A percentile compares a stretch with the other conserved stretches of the same genome.
Conservation (phyloP, 2,888 invertebrate genomes). For the Crematogaster levior region DNA sequence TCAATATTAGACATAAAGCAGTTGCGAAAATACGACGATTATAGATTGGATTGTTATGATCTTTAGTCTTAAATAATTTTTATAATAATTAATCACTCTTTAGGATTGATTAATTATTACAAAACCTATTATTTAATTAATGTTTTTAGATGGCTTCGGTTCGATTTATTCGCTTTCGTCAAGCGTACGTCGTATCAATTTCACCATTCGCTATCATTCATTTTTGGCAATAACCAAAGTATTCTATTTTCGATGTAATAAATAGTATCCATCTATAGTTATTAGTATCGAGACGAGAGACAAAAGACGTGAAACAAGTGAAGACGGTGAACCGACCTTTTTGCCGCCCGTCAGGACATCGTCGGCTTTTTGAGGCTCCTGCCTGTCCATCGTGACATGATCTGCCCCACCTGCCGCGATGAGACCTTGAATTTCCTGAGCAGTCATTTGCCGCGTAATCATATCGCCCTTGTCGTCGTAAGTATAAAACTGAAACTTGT, state of each 20-base stretch:
- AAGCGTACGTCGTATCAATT: not conserved
- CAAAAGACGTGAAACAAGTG: not conserved
- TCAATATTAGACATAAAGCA: not conserved
- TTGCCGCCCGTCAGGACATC: constrained; percentile 76
- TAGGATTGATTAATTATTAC: not conserved
- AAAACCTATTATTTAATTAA: not conserved
- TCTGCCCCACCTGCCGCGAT: constrained; percentile 93
- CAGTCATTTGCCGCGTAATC: constrained; percentile 93
- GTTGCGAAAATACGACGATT: not conserved
- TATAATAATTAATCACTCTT: not conserved
- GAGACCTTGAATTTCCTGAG: constrained; percentile 94
- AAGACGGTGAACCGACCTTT: constrained; percentile 74
- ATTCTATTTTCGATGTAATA: not conserved
- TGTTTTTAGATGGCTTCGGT: not conserved
- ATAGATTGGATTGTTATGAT: no score
- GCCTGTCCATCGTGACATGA: constrained; percentile 83
- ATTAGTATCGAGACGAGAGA: not conserved
- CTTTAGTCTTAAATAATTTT: no score
- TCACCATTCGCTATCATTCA: not conserved
- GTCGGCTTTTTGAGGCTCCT: constrained; percentile 77
- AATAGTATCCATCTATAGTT: not conserved
- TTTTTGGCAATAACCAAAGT: not conserved
- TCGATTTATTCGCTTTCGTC: not conserved
- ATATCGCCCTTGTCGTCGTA: constrained; percentile 94
- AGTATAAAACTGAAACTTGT: constrained; percentile 95